Base-by-base conservation (phyloP, 2,888 invertebrate species). In the Heteromyza rotundicornis region DNA sequence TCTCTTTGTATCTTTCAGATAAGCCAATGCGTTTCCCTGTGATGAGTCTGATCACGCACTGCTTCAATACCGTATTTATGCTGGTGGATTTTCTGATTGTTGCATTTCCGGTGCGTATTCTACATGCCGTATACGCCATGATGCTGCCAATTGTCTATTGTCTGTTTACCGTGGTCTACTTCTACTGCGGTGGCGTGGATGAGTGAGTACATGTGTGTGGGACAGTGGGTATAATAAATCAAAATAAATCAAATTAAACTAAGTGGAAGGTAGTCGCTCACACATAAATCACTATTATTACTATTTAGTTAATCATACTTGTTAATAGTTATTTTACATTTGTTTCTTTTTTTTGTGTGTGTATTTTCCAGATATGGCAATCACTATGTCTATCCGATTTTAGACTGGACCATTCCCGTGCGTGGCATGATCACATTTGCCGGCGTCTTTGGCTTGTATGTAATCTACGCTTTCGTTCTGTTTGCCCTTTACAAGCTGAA, bases 371-470 rank as follows among this genome's bases (percentile, higher is more conserved):
- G 87, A 71, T 79, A 83, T 56, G 90, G 89, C 1, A 78, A 86
- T 47, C 85, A 85, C 1, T 89, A 87, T 65, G 91, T 94, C 63
- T 94, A 94, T 79, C 87, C 88, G 32, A 87, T 91, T 2, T 82
- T 94, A 59, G 87, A 94, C 79, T 94, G 94, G 93, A 84, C 86
- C 61, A 87, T 87, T 66, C 90, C 92, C 1, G 84, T 85, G 27
- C 81, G 74, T 24, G 79, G 81, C n/a, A 61, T 78, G 59, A 62
- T 66, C 16, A 82, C 81, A 19, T 80, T 82, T 50, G 68, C 68
- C 56, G 80, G 80, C 19, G 76, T 81, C n/a, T 74, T 82, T 24
- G 2, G 72, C 10, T 69, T 83, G 14, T 79, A 79, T 53, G 60
- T 78, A 16, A 71, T 78, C 59, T 78, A 74, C 55, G 71, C 78